These are phyloP conservation scores for Procambarus virginalis DNA, from an alignment of 1,140 invertebrate species.

Conservation along the genomic window DNA sequence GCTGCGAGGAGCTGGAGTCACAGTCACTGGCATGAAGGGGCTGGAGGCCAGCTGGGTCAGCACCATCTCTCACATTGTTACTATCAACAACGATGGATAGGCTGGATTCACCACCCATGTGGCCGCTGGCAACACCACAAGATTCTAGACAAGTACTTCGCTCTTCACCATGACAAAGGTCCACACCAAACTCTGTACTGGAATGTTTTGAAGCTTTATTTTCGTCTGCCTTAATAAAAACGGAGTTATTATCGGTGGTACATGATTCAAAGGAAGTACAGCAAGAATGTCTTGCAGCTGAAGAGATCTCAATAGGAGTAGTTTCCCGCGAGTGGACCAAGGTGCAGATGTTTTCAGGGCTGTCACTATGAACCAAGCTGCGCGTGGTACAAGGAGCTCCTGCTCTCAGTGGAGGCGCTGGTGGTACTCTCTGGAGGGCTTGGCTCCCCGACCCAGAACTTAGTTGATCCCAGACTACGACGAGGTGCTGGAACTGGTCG, in stretches of 20 bases:
- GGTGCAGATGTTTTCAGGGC: background rate
- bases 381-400: constrained; percentile 14
- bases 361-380: background rate
- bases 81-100: background rate
- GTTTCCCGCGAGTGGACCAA: background rate
- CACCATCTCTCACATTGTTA: background rate
- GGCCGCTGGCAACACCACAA: background rate
- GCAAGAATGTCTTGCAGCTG: background rate
- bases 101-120: background rate
- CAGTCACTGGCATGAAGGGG: background rate
- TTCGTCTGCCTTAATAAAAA: constrained; percentile 6
- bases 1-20: constrained; percentile 12
- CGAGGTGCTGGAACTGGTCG: constrained; percentile 18
- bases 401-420: background rate
- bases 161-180: background rate
- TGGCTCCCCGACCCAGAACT: background rate
- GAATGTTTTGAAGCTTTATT: constrained; percentile 15
- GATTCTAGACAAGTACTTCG: background rate
- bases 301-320: background rate
- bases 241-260: constrained; percentile 1
- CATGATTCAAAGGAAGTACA: background rate
- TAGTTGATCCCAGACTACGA: constrained; percentile 15
- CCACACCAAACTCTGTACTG: constrained; percentile 29
- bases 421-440: background rate
- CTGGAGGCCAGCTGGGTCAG: background rate